A percentile compares a stretch with the other conserved stretches of the same genome.
These are phyloP conservation scores for Maniola hyperantus DNA, from an alignment of 2,888 invertebrate genomes.

Conservation along the genomic window DNA sequence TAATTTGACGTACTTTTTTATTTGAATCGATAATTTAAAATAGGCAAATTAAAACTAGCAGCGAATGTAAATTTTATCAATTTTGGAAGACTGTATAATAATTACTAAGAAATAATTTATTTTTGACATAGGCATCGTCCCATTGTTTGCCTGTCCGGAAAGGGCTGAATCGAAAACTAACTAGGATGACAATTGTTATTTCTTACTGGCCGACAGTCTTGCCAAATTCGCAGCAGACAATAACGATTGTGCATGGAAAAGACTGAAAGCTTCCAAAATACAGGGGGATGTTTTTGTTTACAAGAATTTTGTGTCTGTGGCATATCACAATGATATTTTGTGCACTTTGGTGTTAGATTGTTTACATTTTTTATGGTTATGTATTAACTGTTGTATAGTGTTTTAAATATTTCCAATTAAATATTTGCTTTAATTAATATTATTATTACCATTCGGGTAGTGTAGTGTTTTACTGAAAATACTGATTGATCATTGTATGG, in stretches of 20 bases:
- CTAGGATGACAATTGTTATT: too few species aligned
- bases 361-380: constrained; percentile 45
- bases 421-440: constrained; percentile 23
- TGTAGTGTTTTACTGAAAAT: constrained; percentile 21
- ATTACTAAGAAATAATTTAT: too few species aligned
- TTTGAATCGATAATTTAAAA: too few species aligned
- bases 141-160: too few species aligned
- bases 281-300: not conserved
- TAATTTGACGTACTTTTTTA: too few species aligned
- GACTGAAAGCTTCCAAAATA: not conserved
- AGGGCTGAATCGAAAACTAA: too few species aligned
- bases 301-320: constrained; percentile 26
- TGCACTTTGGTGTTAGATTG: constrained; percentile 56
- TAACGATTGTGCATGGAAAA: not conserved
- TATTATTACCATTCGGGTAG: constrained; percentile 8
- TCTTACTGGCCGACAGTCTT: not conserved
- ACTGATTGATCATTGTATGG: not conserved
- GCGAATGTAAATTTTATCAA: too few species aligned
- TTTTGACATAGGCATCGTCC: too few species aligned
- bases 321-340: constrained; percentile 57
- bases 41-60: too few species aligned
- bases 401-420: constrained; percentile 25
- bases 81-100: too few species aligned
- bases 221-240: not conserved
- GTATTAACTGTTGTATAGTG: constrained; percentile 31